Base-by-base conservation (phyloP, 2,888 invertebrate genomes). In the Coecobrya sp. region DNA sequence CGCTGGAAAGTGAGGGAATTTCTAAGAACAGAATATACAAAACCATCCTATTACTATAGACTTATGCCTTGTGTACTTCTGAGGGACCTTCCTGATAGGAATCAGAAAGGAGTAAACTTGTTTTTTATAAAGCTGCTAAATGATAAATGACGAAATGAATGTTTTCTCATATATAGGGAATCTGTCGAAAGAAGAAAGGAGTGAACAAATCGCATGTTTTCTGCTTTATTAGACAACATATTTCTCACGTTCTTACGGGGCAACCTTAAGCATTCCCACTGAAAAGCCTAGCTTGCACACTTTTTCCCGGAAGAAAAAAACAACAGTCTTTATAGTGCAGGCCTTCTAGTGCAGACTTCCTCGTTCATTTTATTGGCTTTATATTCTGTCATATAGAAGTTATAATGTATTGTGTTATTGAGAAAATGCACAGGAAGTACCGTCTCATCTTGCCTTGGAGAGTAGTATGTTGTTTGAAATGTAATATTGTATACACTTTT, bases 151-250 rank as follows among this genome's bases (percentile, higher is more conserved):
- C 19, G 11, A 49, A 68, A 65, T 27, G 76, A 65, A 81, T 81
- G 81, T 30, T 79, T 82, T 79, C 76, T 52, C 30, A 55, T 82
- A 59, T 55, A 36, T 36, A 82, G 36, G 10, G 59, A 87, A 79
- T 59, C 73, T 19, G 76, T 45, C 25, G 13, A 59, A 59, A 42
- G 19, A 55, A 11, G n/a, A 52, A 30, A 27, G 42, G 11, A 52
- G 42, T 52, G 59, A 7, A 76, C 68, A 89, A 89, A 87, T 79
- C 16, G 86, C 76, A 76, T 86, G 55, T 86, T 87, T 87, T 87
- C 87, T 79, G 87, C 87, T 87, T 87, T 87, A 87, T 87, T 87
- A 87, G 16, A 87, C 87, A 62, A 42, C 42, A 62, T 45, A 87
- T 76, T 76, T 76, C 76, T 76, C 76, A 76, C 76, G 76, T 76